Conservation (phyloP, 2,888 invertebrate species). For the Papilio elwesi region DNA sequence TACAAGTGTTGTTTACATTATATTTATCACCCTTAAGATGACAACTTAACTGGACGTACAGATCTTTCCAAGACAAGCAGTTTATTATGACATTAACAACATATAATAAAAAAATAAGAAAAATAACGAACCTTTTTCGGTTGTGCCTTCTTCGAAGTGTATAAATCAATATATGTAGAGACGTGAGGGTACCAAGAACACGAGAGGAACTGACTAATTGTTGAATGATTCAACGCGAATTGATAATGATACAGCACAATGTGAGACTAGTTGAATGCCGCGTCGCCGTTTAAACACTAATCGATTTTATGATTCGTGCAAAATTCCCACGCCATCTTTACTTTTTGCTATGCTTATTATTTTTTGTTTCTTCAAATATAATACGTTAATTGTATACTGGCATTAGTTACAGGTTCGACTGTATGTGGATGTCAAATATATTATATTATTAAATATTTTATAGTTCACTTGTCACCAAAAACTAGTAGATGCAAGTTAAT, state of each 20-base stretch:
- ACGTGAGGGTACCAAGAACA: background rate
- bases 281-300: background rate
- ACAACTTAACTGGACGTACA: too few species aligned
- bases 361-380: background rate
- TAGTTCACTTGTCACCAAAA: too few species aligned
- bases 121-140: background rate
- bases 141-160: background rate
- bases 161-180: background rate
- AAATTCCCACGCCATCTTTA: conserved; percentile 19
- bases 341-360: background rate
- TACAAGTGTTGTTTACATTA: too few species aligned
- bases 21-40: too few species aligned
- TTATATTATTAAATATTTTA: too few species aligned
- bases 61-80: too few species aligned
- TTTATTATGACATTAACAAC: too few species aligned
- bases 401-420: background rate
- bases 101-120: background rate
- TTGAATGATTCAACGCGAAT: conserved; percentile 35
- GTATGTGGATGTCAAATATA: background rate
- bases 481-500: too few species aligned
- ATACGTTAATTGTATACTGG: too few species aligned
- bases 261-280: conserved; percentile 20
- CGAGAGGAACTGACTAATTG: conserved; percentile 41
- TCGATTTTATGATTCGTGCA: conserved; percentile 17
- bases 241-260: conserved; percentile 27